Conservation (phyloP, 2,113 vertebrate species). For the Nannobrachium achirus region DNA sequence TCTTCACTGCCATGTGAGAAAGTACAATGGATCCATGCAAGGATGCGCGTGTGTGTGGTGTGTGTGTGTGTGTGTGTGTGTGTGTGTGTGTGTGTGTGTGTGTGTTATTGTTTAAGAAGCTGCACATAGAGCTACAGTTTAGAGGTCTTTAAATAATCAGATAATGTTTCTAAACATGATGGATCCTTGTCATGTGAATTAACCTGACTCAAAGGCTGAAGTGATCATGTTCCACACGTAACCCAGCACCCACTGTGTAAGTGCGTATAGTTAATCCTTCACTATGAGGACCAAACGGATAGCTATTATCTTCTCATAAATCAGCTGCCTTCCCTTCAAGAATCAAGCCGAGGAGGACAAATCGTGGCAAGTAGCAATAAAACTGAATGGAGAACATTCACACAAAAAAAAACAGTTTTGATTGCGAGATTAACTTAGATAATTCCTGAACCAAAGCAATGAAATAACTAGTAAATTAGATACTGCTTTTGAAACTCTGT, state of each 20-base stretch:
- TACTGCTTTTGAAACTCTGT: no score
- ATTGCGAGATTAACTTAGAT: conserved; percentile 38
- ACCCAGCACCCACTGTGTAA: no score
- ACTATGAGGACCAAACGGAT: conserved; percentile 71
- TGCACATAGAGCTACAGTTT: no score
- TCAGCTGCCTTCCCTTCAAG: conserved; percentile 60
- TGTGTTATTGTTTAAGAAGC: conserved; percentile 27
- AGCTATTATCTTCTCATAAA: conserved; percentile 64
- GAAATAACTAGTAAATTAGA: conserved; percentile 24
- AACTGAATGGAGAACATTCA: conserved; percentile 28
- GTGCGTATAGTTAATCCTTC: conserved; percentile 1
- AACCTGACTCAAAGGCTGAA: no score
- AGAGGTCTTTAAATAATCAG: no score
- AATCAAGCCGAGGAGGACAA: conserved; percentile 67
- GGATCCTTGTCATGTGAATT: no score
- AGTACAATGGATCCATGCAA: conserved; percentile 69
- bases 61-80: no score
- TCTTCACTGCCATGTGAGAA: conserved; percentile 68
- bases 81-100: conserved; percentile 53
- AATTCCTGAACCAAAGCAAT: conserved; percentile 48
- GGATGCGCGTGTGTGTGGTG: no score
- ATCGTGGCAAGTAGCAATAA: conserved; percentile 25
- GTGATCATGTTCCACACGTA: no score
- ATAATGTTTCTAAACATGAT: no score
- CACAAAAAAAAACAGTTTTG: conserved; percentile 46